Conservation (phyloP, 2,888 invertebrate species). For the Geophilus truncorum region DNA sequence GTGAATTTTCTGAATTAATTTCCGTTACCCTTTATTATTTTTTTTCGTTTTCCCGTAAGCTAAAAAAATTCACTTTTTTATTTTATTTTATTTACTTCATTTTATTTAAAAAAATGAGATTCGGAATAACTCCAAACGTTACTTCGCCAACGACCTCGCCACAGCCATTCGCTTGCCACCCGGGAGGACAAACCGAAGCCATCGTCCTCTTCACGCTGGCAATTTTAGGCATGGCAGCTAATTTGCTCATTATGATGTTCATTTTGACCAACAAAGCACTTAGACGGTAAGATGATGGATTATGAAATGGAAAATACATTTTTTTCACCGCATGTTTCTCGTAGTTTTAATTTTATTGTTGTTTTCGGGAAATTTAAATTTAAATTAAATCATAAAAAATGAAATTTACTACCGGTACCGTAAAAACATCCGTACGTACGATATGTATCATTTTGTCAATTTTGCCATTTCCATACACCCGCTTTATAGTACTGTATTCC, state of each 20-base stretch:
- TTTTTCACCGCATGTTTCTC: too few species aligned
- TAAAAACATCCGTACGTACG: too few species aligned
- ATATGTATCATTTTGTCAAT: too few species aligned
- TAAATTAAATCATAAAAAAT: too few species aligned
- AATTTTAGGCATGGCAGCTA: constrained; percentile 73
- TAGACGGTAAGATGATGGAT: constrained; percentile 58
- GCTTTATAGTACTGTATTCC: too few species aligned
- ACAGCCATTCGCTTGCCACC: constrained; percentile 62
- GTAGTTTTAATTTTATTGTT: too few species aligned
- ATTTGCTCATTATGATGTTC: constrained; percentile 72
- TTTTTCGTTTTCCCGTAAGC: background rate
- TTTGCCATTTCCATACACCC: too few species aligned
- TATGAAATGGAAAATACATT: too few species aligned
- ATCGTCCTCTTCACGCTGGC: constrained; percentile 70
- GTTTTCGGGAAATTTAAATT: too few species aligned
- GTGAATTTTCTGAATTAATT: background rate
- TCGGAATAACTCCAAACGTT: constrained; percentile 23
- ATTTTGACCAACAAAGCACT: constrained; percentile 73
- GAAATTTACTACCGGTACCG: too few species aligned
- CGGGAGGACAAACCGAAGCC: constrained; percentile 73
- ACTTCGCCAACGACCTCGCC: constrained; percentile 25
- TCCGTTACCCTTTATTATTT: background rate
- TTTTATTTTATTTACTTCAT: background rate
- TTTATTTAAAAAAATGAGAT: background rate
- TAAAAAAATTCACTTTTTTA: background rate